Evolutionary conservation across 2,797 vertebrate species (phyloP), one percentile per base, ranked within the genome.

Genomic region (Taeniopygia guttata): DNA sequence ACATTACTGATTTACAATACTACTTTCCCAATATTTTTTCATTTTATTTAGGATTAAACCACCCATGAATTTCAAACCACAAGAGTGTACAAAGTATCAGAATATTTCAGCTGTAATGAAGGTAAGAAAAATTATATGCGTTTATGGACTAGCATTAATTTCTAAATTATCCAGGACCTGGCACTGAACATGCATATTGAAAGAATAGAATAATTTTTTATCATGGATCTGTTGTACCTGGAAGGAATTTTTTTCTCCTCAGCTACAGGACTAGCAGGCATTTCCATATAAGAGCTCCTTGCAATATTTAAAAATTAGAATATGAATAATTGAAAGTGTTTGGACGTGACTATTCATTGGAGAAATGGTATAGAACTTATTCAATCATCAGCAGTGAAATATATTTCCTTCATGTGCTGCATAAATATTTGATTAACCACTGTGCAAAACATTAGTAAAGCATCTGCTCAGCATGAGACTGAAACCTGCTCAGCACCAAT

Each of bases 381-480:
- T 95, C 64, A 90, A 45, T 95, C 46, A 15, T 91, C 76, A 72
- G 55, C 45, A 89, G 38, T 85, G 80, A 96, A 95, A 94, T 80
- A 21, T 75, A 91, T 83, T 96, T 95, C 43, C 86, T 94, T 93
- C 87, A 74, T 86, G 32, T 69, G 60, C 25, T 77, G 46, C 86
- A 95, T 93, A 95, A 96, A 96, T 97, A 92, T 96, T 96, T 95
- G 48, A 95, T 79, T 88, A 95, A 84, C 46, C 84, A 77, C 82
- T 79, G 67, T 64, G 76, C 52, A 91, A 93, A 84, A 54, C 74
- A 87, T 86, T 91, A 89, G 82, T 86, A 92, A 89, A 88, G 76
- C 67, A 66, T 87, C 92, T 69, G 8, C 62, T 89, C 84, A 87
- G 48, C 38, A 64, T 62, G 87, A 62, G 55, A 73, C n/a, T 74